Evolutionary conservation across 1,140 invertebrate species (phyloP).

Genomic region (Zaprionus taronus): DNA sequence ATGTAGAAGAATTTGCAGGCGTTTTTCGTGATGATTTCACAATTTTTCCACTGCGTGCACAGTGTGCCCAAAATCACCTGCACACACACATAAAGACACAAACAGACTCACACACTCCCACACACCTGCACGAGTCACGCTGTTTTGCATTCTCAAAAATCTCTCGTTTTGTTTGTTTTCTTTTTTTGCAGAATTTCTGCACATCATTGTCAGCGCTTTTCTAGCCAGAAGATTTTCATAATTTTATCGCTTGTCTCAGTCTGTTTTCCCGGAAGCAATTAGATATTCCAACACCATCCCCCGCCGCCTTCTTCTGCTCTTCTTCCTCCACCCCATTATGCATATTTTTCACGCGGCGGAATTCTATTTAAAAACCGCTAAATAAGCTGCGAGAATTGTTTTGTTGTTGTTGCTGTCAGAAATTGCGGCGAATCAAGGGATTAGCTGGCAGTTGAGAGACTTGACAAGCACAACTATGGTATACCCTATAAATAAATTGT

Average conservation of each 20-base stretch:
- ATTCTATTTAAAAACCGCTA: slow-evolving; percentile 29
- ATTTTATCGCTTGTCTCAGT: slow-evolving; percentile 48
- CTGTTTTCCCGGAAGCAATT: slow-evolving; percentile 73
- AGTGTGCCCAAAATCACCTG: slow-evolving; percentile 16
- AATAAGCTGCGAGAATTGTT: slow-evolving; percentile 5
- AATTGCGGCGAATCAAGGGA: neutral
- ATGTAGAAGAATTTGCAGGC: slow-evolving; percentile 65
- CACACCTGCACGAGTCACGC: neutral
- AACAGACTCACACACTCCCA: neutral
- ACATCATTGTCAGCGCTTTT: slow-evolving; percentile 31
- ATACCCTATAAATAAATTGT: neutral
- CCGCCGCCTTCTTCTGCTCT: neutral
- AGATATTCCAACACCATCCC: slow-evolving; percentile 21
- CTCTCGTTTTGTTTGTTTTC: slow-evolving; percentile 37
- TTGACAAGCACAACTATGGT: neutral
- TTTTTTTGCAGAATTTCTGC: slow-evolving; percentile 18
- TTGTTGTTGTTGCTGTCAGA: neutral
- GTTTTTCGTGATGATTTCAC: slow-evolving; percentile 76
- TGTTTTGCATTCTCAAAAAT: slow-evolving; percentile 52
- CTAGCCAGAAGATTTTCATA: slow-evolving; percentile 22
- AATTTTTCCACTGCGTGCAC: slow-evolving; percentile 69
- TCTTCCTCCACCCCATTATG: neutral
- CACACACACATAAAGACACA: neutral
- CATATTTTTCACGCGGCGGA: neutral
- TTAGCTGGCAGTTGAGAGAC: neutral